Percentiles rank a stretch among this genome's conserved stretches.
Evolutionary conservation across 2,113 vertebrate species (phyloP).

Genomic region (Anthoscopus minutus): DNA sequence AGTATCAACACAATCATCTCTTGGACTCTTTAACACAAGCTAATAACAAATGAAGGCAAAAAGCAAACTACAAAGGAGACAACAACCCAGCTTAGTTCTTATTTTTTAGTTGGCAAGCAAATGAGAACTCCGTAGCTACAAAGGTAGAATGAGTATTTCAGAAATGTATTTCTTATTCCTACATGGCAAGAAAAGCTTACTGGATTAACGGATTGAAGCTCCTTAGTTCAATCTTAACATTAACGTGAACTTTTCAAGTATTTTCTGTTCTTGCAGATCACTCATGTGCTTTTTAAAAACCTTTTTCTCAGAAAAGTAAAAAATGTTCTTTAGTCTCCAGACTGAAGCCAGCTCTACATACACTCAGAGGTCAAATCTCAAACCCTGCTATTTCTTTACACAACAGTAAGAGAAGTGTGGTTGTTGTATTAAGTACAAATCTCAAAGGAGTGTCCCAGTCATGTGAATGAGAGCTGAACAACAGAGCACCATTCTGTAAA

Average conservation of each 20-base stretch:
- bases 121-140: neutral
- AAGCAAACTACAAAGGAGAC: neutral
- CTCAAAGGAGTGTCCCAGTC: neutral
- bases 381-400: neutral
- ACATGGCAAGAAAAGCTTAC: neutral
- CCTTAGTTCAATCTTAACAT: neutral
- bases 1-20: neutral
- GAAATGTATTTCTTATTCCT: neutral
- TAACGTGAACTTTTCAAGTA: neutral
- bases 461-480: neutral
- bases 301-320: neutral
- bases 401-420: rapidly evolving
- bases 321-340: neutral
- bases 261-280: neutral
- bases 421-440: neutral
- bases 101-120: neutral
- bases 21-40: neutral
- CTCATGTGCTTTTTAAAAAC: neutral
- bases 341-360: neutral
- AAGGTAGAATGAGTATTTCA: neutral
- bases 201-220: neutral
- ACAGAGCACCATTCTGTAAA: neutral
- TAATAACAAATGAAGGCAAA: neutral
- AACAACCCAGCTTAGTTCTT: neutral
- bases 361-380: neutral